These are phyloP conservation scores for Tapirus terrestris DNA, from an alignment of 2,113 vertebrate species.

Conservation along the genomic window DNA sequence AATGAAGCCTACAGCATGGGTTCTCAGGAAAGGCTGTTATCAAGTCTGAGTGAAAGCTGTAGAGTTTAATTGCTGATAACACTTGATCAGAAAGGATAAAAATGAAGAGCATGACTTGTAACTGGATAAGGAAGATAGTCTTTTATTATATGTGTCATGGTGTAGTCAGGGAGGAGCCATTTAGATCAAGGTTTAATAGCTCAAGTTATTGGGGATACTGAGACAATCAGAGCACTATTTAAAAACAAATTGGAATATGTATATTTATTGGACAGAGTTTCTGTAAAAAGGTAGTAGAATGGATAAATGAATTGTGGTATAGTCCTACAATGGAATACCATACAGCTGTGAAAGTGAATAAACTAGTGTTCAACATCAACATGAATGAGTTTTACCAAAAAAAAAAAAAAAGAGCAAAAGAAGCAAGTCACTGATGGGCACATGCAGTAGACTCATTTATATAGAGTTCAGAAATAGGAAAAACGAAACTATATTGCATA, in stretches of 20 bases:
- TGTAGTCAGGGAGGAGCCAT: background rate
- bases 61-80: background rate
- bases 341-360: background rate
- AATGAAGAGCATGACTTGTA: slow-evolving; percentile 4
- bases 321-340: background rate
- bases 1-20: background rate
- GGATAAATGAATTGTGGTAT: background rate
- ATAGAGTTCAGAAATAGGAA: background rate
- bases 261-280: background rate
- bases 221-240: background rate
- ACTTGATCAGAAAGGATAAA: slow-evolving; percentile 6
- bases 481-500: background rate
- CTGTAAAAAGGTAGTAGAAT: background rate
- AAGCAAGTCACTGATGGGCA: background rate
- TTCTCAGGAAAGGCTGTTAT: background rate
- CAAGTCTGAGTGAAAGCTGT: background rate
- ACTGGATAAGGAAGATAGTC: background rate
- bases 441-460: background rate
- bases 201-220: background rate
- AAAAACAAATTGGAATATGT: background rate
- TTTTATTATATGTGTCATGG: background rate
- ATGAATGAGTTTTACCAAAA: background rate
- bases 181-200: background rate
- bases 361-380: background rate
- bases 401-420: background rate